Percentiles rank a stretch among this genome's conserved stretches.
These are phyloP conservation scores for Flabesymbios commensalis DNA, from an alignment of 2,888 invertebrate species.

Conservation along the genomic window DNA sequence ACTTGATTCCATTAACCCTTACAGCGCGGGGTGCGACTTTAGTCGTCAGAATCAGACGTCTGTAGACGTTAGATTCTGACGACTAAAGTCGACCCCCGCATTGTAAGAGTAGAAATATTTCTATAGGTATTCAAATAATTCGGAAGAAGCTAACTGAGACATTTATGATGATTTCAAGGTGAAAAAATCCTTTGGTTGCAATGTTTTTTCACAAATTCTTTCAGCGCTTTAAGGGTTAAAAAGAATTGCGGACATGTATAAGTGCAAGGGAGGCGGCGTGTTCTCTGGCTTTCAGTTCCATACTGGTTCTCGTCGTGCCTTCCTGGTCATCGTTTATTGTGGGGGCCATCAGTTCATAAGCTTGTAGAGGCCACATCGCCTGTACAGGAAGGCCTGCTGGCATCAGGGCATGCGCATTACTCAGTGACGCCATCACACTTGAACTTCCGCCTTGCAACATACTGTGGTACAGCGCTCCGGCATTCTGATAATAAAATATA, in stretches of 20 bases:
- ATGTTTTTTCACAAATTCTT: no score
- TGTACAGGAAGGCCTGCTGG: conserved; percentile 3
- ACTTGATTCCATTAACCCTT: no score
- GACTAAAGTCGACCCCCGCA: no score
- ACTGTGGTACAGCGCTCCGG: conserved; percentile 10
- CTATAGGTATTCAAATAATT: no score
- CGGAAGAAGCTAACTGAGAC: no score
- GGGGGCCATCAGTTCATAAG: conserved; percentile 28
- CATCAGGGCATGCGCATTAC: background rate
- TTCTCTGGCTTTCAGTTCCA: conserved; percentile 36
- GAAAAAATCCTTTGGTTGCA: no score
- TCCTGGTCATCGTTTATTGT: conserved; percentile 35
- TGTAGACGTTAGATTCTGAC: no score
- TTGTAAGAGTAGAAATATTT: no score
- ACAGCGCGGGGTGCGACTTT: no score
- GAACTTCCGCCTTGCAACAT: conserved; percentile 2
- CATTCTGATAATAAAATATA: conserved; percentile 1
- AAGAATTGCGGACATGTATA: conserved; percentile 30
- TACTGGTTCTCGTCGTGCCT: conserved; percentile 32
- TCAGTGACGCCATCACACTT: background rate
- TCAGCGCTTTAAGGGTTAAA: no score
- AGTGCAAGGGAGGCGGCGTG: conserved; percentile 36
- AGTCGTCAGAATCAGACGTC: no score
- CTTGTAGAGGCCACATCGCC: conserved; percentile 20
- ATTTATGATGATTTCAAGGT: no score